These are phyloP conservation scores for Periophthalmus magnuspinnatus DNA, from an alignment of 2,797 vertebrate species.

Conservation along the genomic window DNA sequence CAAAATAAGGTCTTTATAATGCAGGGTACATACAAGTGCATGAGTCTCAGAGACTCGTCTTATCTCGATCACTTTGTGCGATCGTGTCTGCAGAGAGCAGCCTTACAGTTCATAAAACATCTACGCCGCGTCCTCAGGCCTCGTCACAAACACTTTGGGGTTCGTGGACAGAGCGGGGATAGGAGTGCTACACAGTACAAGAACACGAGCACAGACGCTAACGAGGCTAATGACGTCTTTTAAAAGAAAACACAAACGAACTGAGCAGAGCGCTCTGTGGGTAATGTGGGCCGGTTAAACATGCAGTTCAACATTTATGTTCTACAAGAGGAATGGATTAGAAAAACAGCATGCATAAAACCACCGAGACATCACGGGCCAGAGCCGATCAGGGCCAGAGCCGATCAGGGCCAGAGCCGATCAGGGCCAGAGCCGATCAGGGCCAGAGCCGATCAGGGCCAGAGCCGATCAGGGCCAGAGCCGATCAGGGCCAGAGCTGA, in stretches of 20 bases:
- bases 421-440: too few relatives aligned
- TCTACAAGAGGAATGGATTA: slow-evolving; percentile 62
- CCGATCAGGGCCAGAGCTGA: slow-evolving; percentile 17
- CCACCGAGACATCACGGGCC: slow-evolving; percentile 31
- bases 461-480: too few relatives aligned
- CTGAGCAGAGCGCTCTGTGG: slow-evolving; percentile 47
- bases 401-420: too few relatives aligned
- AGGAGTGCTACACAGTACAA: slow-evolving; percentile 43
- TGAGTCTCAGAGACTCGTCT: slow-evolving; percentile 50
- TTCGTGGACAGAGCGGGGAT: slow-evolving; percentile 17
- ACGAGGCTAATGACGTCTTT: slow-evolving; percentile 39
- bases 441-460: too few relatives aligned
- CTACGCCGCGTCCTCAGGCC: slow-evolving; percentile 23
- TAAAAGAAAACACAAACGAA: slow-evolving; percentile 40
- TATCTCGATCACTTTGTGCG: slow-evolving; percentile 56
- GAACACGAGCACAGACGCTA: slow-evolving; percentile 32
- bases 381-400: too few relatives aligned
- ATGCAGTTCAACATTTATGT: slow-evolving; percentile 60
- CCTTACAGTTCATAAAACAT: slow-evolving; percentile 39
- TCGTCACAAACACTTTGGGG: slow-evolving; percentile 13
- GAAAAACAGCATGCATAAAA: slow-evolving; percentile 48
- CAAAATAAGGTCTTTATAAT: slow-evolving; percentile 54
- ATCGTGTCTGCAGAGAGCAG: slow-evolving; percentile 46
- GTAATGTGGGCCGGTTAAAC: slow-evolving; percentile 25
- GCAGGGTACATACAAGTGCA: slow-evolving; percentile 40